Percentiles rank a stretch among this genome's conserved stretches.
Conservation (phyloP, 2,888 invertebrate species). For the Sycophila texana region DNA sequence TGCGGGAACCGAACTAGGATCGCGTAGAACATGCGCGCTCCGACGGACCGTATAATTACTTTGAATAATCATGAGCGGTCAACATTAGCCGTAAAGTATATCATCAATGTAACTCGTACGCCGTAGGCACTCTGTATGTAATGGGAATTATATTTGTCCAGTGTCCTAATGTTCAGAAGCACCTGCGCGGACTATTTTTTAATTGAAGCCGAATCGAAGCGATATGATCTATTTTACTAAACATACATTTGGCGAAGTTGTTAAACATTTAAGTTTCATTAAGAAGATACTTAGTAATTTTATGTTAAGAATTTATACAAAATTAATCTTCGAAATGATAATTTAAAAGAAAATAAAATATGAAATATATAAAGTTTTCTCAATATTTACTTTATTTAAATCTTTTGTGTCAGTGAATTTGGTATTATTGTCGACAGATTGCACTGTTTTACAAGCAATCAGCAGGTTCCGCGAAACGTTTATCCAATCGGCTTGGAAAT, state of each 20-base stretch:
- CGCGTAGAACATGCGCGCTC: not conserved
- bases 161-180: too few species aligned
- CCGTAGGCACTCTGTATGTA: not conserved
- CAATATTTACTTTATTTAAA: too few species aligned
- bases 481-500: slow-evolving; percentile 28
- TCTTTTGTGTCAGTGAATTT: too few species aligned
- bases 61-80: slow-evolving; percentile 18
- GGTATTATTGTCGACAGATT: too few species aligned
- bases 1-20: slow-evolving; percentile 27
- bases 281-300: too few species aligned
- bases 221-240: too few species aligned
- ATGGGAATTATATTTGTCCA: slow-evolving; percentile 6
- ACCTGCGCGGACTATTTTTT: not conserved
- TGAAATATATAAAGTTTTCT: too few species aligned
- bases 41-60: slow-evolving; percentile 42
- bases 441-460: slow-evolving; percentile 1
- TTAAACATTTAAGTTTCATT: too few species aligned
- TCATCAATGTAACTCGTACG: slow-evolving; percentile 40
- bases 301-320: too few species aligned
- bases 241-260: too few species aligned
- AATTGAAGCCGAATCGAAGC: not conserved
- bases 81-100: slow-evolving; percentile 36
- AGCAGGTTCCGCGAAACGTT: slow-evolving; percentile 33
- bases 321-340: too few species aligned
- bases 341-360: too few species aligned